Percentiles rank a stretch among this genome's conserved stretches.
These are phyloP conservation scores for Pollachius pollachius DNA, from an alignment of 2,113 vertebrate species.

Conservation along the genomic window DNA sequence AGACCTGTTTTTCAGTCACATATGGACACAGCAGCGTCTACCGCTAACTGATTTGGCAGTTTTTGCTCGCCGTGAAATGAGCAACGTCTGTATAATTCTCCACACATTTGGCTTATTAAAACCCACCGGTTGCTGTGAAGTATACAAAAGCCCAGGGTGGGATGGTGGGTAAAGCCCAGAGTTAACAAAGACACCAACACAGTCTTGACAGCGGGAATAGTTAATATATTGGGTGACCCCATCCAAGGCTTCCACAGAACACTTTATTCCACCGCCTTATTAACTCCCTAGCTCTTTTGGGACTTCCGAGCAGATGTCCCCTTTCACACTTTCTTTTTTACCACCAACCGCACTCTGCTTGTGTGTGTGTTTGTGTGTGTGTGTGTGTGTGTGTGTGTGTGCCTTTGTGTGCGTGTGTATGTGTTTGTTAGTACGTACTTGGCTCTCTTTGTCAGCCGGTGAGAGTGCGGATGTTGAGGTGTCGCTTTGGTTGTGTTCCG, in stretches of 20 bases:
- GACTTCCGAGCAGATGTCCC: slow-evolving; percentile 34
- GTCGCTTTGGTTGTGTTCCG: too few species aligned
- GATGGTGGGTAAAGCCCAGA: neutral
- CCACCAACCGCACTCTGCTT: slow-evolving; percentile 9
- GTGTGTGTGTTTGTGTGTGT: neutral
- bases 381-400: neutral
- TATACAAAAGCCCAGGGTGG: neutral
- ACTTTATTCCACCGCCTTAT: slow-evolving; percentile 21
- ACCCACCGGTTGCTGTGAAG: neutral
- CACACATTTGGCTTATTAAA: neutral
- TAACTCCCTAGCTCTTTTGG: slow-evolving; percentile 5
- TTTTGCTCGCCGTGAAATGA: neutral
- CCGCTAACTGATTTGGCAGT: neutral
- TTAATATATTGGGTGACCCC: neutral
- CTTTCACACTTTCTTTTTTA: slow-evolving; percentile 42
- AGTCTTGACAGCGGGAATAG: neutral
- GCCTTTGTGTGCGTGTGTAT: neutral
- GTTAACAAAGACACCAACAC: neutral
- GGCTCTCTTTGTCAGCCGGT: too few species aligned
- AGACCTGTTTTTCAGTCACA: slow-evolving; percentile 23
- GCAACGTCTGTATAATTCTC: neutral
- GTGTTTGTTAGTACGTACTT: neutral
- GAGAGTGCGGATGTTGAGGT: too few species aligned
- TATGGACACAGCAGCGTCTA: neutral
- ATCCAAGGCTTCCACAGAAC: neutral